Evolutionary conservation across 2,113 vertebrate genomes (phyloP).

Genomic region (Elgaria multicarinata): DNA sequence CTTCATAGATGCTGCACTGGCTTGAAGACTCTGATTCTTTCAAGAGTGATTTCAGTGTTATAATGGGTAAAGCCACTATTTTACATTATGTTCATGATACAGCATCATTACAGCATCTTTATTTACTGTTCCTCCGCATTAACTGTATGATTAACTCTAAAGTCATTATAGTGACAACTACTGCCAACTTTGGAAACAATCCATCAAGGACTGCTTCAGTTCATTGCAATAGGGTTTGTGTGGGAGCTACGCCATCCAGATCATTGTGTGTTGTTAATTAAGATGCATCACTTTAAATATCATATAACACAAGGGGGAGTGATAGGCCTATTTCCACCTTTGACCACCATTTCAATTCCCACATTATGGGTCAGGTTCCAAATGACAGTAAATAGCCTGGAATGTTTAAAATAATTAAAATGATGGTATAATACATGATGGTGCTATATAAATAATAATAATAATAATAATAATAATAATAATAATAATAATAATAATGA

Average conservation of each 20-base stretch:
- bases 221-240: background rate
- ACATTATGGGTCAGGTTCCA: background rate
- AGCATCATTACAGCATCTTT: constrained; percentile 2
- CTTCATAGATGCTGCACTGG: background rate
- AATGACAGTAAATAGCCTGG: background rate
- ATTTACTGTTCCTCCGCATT: background rate
- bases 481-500: no score
- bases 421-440: background rate
- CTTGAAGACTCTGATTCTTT: constrained; percentile 15
- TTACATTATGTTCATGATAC: constrained; percentile 25
- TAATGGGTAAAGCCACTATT: constrained; percentile 37
- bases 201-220: background rate
- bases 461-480: no score
- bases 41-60: background rate
- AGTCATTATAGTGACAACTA: background rate
- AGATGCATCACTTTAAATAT: background rate
- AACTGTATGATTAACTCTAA: constrained; percentile 49
- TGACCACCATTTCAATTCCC: background rate
- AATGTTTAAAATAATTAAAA: background rate
- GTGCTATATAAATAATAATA: no score
- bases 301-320: background rate
- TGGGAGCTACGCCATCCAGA: background rate
- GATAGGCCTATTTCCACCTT: background rate
- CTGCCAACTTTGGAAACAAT: background rate
- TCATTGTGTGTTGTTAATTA: background rate